Evolutionary conservation across 2,888 invertebrate genomes (phyloP).

Genomic region (Asteroscopus sphinx): DNA sequence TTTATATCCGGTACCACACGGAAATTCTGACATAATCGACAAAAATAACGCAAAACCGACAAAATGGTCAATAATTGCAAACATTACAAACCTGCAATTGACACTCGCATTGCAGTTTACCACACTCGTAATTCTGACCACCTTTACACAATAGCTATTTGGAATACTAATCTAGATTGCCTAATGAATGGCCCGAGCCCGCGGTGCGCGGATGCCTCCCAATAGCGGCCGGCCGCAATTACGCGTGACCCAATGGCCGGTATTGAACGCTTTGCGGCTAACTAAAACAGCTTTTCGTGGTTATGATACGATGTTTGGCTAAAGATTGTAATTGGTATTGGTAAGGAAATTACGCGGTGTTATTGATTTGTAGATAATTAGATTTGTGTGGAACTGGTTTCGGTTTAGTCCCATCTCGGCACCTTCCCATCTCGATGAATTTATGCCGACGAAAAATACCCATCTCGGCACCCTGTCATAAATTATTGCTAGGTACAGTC

Average conservation of each 20-base stretch:
- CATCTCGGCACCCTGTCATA: too few relatives aligned
- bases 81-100: slow-evolving; percentile 17
- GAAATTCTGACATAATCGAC: too few relatives aligned
- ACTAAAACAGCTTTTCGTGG: slow-evolving; percentile 49
- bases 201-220: slow-evolving; percentile 24
- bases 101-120: slow-evolving; percentile 26
- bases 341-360: slow-evolving; percentile 30
- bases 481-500: too few relatives aligned
- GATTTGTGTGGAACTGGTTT: slow-evolving; percentile 1
- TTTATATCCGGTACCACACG: too few relatives aligned
- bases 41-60: neutral
- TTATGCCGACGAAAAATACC: too few relatives aligned
- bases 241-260: slow-evolving; percentile 28
- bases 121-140: slow-evolving; percentile 20
- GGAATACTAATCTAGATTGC: slow-evolving; percentile 54
- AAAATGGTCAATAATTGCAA: slow-evolving; percentile 5
- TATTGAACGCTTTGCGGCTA: slow-evolving; percentile 52
- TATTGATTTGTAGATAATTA: slow-evolving; percentile 11
- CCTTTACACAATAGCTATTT: slow-evolving; percentile 33
- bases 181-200: slow-evolving; percentile 51
- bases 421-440: too few relatives aligned
- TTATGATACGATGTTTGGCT: slow-evolving; percentile 37
- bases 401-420: too few relatives aligned
- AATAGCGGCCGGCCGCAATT: slow-evolving; percentile 45
- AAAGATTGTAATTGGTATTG: slow-evolving; percentile 51